Evolutionary conservation across 2,113 vertebrate species (phyloP).

Genomic region (Corapipo altera): DNA sequence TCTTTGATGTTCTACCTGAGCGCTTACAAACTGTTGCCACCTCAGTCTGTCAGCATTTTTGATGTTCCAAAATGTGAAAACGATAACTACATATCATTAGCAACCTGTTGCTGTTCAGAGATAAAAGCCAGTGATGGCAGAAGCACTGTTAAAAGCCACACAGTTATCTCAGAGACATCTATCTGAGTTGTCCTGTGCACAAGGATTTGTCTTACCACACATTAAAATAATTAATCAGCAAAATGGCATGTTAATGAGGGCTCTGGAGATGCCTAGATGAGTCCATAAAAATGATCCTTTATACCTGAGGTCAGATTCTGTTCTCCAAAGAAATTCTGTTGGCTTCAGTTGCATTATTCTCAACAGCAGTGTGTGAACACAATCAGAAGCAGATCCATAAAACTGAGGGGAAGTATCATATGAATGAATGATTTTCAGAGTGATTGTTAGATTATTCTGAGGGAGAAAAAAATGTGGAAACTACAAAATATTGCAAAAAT

Average conservation of each 20-base stretch:
- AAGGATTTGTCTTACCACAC: neutral
- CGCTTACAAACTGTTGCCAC: conserved; percentile 58
- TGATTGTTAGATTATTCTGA: neutral
- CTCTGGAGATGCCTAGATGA: neutral
- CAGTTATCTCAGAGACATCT: neutral
- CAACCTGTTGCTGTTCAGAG: conserved; percentile 41
- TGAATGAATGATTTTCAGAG: neutral
- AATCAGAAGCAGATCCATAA: neutral
- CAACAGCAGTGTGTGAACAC: neutral
- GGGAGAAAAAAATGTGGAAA: neutral
- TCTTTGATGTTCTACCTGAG: conserved; percentile 57
- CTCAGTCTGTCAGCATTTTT: conserved; percentile 48
- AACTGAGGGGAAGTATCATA: neutral
- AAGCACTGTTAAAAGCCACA: neutral
- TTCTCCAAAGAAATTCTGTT: neutral
- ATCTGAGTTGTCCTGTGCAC: neutral
- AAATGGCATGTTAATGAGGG: neutral
- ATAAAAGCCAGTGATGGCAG: conserved; percentile 3
- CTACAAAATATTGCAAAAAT: neutral
- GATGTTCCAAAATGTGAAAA: conserved; percentile 54
- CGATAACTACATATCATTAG: conserved; percentile 27
- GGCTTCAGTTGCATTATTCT: neutral
- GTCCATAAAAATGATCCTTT: neutral
- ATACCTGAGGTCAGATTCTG: neutral
- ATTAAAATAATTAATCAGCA: conserved; percentile 25